A percentile compares a stretch with the other conserved stretches of the same genome.
Conservation (phyloP, 2,888 invertebrate species). For the Elgonia sp. region DNA sequence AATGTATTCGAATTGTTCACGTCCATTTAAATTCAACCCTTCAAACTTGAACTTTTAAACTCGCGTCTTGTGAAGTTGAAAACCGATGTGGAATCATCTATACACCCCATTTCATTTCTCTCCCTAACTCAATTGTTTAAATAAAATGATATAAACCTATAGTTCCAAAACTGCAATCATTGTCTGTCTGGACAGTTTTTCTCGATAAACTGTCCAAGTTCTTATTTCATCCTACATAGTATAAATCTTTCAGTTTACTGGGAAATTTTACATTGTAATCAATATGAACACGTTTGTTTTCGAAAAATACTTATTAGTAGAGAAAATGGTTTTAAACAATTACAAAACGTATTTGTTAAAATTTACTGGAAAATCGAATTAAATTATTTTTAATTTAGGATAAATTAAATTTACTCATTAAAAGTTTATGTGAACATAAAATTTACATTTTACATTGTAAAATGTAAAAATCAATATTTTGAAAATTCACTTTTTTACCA, state of each 20-base stretch:
- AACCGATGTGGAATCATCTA: slow-evolving; percentile 45
- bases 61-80: slow-evolving; percentile 32
- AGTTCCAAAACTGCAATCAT: slow-evolving; percentile 66
- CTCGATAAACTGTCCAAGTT: slow-evolving; percentile 27
- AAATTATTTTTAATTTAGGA: too few relatives aligned
- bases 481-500: too few relatives aligned
- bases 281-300: too few relatives aligned
- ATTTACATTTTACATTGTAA: too few relatives aligned
- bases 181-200: slow-evolving; percentile 47
- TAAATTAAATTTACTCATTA: too few relatives aligned
- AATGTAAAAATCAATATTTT: too few relatives aligned
- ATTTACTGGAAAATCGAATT: too few relatives aligned
- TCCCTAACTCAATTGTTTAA: slow-evolving; percentile 46
- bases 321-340: too few relatives aligned
- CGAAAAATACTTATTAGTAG: too few relatives aligned
- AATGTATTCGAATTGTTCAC: slow-evolving; percentile 47
- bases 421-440: too few relatives aligned
- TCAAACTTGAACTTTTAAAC: slow-evolving; percentile 55
- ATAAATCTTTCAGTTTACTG: slow-evolving; percentile 45
- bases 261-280: too few relatives aligned
- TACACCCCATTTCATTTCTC: slow-evolving; percentile 28
- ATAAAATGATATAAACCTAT: slow-evolving; percentile 34
- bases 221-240: neutral
- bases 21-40: slow-evolving; percentile 68
- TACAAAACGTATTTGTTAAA: too few relatives aligned